Conservation (phyloP, 2,113 vertebrate genomes). For the Pagrus major region DNA sequence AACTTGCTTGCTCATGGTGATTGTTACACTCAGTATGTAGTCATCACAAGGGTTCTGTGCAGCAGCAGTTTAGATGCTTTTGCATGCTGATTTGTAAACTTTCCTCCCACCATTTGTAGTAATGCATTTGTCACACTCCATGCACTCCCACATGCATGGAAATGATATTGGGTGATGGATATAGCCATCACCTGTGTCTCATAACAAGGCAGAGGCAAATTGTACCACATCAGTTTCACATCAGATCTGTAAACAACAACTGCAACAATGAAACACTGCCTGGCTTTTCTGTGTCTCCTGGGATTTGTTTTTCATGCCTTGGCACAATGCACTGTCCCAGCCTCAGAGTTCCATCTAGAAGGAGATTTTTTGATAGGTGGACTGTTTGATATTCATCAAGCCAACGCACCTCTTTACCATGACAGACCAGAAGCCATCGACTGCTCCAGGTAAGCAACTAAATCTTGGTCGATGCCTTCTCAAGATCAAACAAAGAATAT, state of each 20-base stretch:
- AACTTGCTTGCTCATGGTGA: background rate
- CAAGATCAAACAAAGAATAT: background rate
- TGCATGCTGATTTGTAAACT: too few species aligned
- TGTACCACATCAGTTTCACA: too few species aligned
- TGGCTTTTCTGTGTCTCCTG: constrained; percentile 28
- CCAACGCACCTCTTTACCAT: background rate
- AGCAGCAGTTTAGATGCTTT: too few species aligned
- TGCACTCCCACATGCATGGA: too few species aligned
- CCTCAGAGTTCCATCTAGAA: constrained; percentile 69
- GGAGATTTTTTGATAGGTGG: constrained; percentile 79
- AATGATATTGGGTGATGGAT: too few species aligned
- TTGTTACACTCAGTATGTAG: too few species aligned
- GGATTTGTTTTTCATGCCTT: background rate
- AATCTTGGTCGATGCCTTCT: background rate
- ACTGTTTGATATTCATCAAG: constrained; percentile 72
- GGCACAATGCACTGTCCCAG: constrained; percentile 4
- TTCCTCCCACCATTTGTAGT: too few species aligned
- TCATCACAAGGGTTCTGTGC: too few species aligned
- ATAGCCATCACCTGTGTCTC: too few species aligned
- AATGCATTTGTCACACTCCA: too few species aligned
- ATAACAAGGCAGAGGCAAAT: too few species aligned
- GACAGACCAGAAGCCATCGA: constrained; percentile 53
- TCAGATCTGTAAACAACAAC: too few species aligned
- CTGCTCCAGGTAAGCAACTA: constrained; percentile 74
- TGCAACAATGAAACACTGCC: constrained; percentile 49